Conservation (phyloP, 2,797 vertebrate genomes). For the Threskiornis aethiopicus region DNA sequence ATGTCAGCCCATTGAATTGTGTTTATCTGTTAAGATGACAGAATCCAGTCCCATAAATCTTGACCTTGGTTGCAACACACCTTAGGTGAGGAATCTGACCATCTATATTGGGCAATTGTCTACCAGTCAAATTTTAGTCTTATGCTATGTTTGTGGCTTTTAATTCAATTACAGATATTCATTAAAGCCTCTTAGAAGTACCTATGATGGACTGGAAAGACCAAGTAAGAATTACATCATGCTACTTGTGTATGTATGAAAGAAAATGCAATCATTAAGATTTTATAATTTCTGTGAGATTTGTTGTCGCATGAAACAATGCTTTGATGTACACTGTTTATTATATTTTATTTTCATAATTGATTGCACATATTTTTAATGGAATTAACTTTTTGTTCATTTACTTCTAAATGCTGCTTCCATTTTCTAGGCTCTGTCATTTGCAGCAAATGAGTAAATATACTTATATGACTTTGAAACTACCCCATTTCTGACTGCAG, state of each 20-base stretch:
- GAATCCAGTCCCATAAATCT: neutral
- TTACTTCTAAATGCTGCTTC: neutral
- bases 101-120: neutral
- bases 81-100: neutral
- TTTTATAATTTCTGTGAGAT: neutral
- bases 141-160: neutral
- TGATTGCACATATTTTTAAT: neutral
- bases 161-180: neutral
- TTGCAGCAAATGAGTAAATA: conserved; percentile 38
- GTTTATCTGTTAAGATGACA: neutral
- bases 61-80: neutral
- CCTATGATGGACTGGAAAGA: neutral
- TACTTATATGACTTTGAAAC: conserved; percentile 80
- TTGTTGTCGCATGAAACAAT: neutral
- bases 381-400: neutral
- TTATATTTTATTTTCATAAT: neutral
- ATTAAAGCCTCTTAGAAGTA: neutral
- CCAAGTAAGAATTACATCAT: neutral
- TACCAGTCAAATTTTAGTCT: neutral
- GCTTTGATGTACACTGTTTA: neutral
- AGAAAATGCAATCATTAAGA: neutral
- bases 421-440: neutral
- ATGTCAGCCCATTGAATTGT: neutral
- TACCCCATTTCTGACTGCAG: conserved; percentile 62
- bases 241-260: neutral